phyloP scores from a whole-genome alignment of 2,113 vertebrate species.

The Ramphastos sulfuratus region DNA sequence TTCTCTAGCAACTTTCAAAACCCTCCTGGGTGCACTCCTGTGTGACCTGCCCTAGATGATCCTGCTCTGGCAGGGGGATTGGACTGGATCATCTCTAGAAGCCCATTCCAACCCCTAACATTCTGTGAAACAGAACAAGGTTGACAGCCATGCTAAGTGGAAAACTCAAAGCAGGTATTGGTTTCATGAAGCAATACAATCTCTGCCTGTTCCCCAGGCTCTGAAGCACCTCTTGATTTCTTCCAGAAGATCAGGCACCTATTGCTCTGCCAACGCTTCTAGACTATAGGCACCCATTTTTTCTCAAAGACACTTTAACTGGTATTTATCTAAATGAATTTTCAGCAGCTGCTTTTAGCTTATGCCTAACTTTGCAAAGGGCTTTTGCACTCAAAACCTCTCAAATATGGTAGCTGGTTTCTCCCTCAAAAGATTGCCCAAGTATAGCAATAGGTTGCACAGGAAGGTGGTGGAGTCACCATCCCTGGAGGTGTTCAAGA shows the following conservation, averaged over 20 bases:
- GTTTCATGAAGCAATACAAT: not conserved
- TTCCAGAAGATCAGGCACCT: not conserved
- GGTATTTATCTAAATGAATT: not conserved
- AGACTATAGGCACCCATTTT: not conserved
- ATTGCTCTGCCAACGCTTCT: accelerated
- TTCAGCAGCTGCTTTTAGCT: not conserved
- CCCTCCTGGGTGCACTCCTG: no score
- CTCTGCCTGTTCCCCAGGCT: not conserved
- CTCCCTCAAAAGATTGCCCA: no score
- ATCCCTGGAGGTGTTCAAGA: no score
- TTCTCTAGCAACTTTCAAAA: no score
- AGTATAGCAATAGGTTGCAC: no score
- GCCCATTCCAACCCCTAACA: no score
- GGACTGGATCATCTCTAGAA: no score
- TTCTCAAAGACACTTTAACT: not conserved
- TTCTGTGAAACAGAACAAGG: not conserved
- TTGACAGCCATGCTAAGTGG: not conserved
- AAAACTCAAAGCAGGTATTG: not conserved
- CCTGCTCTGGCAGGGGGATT: no score
- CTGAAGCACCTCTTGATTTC: not conserved
- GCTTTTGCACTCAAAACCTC: not conserved
- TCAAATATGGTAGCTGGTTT: not conserved
- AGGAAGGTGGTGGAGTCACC: no score
- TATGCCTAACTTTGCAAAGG: not conserved
- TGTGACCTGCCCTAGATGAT: no score